A percentile compares a stretch with the other conserved stretches of the same genome.
These are phyloP conservation scores for Apamea monoglypha DNA, from an alignment of 2,888 invertebrate species.

Conservation along the genomic window DNA sequence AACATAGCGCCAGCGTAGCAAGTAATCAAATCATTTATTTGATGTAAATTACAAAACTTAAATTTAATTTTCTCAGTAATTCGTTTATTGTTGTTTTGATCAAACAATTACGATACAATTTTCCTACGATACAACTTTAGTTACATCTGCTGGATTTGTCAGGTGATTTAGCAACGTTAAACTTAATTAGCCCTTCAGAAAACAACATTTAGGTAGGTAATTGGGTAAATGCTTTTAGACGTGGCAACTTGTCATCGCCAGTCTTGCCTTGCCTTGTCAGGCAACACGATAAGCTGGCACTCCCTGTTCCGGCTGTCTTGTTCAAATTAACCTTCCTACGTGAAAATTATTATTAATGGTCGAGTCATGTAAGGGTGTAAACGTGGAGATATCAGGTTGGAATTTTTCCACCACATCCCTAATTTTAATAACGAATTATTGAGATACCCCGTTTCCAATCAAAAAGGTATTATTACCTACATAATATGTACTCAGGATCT, in stretches of 20 bases:
- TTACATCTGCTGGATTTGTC: too few species aligned
- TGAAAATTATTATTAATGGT: slow-evolving; percentile 12
- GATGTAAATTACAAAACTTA: neutral
- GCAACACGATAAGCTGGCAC: slow-evolving; percentile 14
- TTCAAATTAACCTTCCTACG: neutral
- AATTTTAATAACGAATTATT: slow-evolving; percentile 25
- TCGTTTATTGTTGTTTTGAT: neutral
- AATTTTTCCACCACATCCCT: neutral
- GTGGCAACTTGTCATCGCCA: neutral
- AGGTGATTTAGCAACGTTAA: neutral
- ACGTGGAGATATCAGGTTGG: neutral
- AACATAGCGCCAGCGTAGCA: neutral
- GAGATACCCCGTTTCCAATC: neutral
- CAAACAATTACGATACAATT: neutral
- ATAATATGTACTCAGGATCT: neutral
- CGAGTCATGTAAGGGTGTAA: slow-evolving; percentile 2
- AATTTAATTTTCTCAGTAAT: neutral
- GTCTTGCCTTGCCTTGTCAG: neutral
- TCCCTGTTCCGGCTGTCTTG: neutral
- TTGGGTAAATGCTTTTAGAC: slow-evolving; percentile 18
- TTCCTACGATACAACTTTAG: neutral
- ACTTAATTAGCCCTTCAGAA: neutral
- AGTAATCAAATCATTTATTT: too few species aligned
- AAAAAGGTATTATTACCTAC: slow-evolving; percentile 28
- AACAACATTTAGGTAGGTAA: neutral